Conservation (phyloP, 2,888 invertebrate species). For the Drosophila sordidula region DNA sequence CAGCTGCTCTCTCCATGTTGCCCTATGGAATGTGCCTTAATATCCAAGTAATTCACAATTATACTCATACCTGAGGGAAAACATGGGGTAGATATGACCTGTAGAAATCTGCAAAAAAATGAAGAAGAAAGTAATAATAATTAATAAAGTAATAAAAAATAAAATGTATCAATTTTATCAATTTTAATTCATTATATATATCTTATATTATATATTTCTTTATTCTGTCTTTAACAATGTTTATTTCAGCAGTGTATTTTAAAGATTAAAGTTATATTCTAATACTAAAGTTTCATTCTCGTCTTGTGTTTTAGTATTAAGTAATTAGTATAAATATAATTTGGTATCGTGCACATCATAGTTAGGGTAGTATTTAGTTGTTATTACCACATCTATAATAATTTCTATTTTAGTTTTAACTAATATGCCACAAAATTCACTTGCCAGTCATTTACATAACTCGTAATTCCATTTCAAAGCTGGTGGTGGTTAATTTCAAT, state of each 20-base stretch:
- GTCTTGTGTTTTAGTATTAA: too few species aligned
- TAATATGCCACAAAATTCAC: conserved; percentile 14
- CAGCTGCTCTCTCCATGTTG: background rate
- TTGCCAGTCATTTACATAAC: conserved; percentile 8
- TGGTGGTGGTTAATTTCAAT: conserved; percentile 12
- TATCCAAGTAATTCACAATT: conserved; percentile 23
- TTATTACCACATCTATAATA: background rate
- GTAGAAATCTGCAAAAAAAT: too few species aligned
- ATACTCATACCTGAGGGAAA: background rate
- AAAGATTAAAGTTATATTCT: too few species aligned
- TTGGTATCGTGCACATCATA: background rate
- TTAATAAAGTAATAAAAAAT: too few species aligned
- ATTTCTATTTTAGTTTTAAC: background rate
- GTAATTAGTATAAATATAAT: too few species aligned
- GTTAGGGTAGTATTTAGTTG: conserved; percentile 11
- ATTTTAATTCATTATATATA: too few species aligned
- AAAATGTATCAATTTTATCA: too few species aligned
- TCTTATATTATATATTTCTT: too few species aligned
- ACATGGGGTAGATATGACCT: conserved; percentile 1
- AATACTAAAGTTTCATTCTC: too few species aligned
- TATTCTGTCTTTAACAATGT: too few species aligned
- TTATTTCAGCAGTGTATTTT: too few species aligned
- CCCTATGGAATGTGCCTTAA: background rate
- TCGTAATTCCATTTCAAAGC: conserved; percentile 9
- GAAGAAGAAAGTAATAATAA: too few species aligned